Percentiles rank a stretch among this genome's conserved stretches.
These are phyloP conservation scores for Crotalus horridus DNA, from an alignment of 2,113 vertebrate species.

Conservation along the genomic window DNA sequence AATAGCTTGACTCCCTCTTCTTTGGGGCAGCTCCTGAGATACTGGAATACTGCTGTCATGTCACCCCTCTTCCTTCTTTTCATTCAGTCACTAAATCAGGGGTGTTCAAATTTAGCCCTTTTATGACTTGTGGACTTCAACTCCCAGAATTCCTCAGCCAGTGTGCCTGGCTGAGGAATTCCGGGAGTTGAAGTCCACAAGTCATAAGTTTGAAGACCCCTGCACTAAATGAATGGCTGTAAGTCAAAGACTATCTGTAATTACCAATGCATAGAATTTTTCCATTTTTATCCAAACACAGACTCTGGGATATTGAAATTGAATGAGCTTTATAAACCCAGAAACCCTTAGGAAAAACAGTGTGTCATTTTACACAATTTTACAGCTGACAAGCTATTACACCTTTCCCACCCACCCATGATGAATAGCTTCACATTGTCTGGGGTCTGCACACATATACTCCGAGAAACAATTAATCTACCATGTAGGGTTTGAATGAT, in stretches of 20 bases:
- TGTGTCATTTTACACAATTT: constrained; percentile 86
- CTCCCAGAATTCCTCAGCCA: no score
- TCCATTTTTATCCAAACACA: background rate
- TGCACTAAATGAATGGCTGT: background rate
- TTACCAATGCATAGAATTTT: background rate
- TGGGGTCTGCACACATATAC: constrained; percentile 74
- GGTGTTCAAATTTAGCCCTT: no score
- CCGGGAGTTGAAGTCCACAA: no score
- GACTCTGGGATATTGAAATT: constrained; percentile 35
- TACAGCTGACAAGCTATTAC: constrained; percentile 85
- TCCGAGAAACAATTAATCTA: constrained; percentile 56
- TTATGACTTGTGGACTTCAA: no score
- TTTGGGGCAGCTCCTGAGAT: no score
- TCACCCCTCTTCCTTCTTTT: no score
- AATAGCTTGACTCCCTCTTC: no score
- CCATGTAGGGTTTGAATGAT: background rate
- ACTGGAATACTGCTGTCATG: no score
- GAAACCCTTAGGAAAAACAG: constrained; percentile 76
- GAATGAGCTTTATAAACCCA: constrained; percentile 53
- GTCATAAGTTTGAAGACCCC: no score
- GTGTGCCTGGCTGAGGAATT: no score
- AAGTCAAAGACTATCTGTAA: background rate
- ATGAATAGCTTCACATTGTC: constrained; percentile 86
- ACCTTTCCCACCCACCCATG: constrained; percentile 74
- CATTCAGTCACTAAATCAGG: no score